A percentile compares a stretch with the other conserved stretches of the same genome.
Evolutionary conservation across 2,113 vertebrate species (phyloP).

Genomic region (Ptyas mucosa): DNA sequence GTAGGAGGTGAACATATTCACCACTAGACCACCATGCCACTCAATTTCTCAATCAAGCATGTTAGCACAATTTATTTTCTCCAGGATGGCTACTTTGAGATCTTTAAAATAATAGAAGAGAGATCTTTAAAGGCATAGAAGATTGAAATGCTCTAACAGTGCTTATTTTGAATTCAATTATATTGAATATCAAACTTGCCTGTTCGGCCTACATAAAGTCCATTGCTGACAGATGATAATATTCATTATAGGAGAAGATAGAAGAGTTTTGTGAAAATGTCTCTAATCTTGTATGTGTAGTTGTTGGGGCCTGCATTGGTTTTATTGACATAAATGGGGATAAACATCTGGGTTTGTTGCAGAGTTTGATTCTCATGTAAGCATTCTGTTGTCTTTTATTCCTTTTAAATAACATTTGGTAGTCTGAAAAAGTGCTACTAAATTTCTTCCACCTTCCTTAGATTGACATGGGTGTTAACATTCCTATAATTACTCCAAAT

Average conservation of each 20-base stretch:
- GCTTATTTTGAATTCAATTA: background rate
- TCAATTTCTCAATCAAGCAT: background rate
- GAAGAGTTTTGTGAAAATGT: background rate
- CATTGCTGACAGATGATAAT: background rate
- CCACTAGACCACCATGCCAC: no score
- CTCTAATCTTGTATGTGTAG: background rate
- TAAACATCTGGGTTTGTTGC: background rate
- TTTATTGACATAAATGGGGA: background rate
- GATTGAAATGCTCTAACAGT: background rate
- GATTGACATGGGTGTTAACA: background rate
- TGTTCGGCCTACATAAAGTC: background rate
- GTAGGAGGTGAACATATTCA: no score
- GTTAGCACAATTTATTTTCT: background rate
- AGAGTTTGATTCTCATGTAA: background rate
- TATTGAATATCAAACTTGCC: background rate
- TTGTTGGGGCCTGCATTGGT: background rate
- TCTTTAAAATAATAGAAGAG: background rate
- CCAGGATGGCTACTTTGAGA: background rate
- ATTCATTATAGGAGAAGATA: background rate
- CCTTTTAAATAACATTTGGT: background rate
- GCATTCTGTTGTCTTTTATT: background rate
- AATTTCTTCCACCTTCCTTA: background rate
- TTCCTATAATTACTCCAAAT: constrained; percentile 8
- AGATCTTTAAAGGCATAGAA: no score
- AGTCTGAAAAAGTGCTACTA: background rate